These are phyloP conservation scores for Hemithea aestivaria DNA, from an alignment of 2,888 invertebrate species.

Conservation along the genomic window DNA sequence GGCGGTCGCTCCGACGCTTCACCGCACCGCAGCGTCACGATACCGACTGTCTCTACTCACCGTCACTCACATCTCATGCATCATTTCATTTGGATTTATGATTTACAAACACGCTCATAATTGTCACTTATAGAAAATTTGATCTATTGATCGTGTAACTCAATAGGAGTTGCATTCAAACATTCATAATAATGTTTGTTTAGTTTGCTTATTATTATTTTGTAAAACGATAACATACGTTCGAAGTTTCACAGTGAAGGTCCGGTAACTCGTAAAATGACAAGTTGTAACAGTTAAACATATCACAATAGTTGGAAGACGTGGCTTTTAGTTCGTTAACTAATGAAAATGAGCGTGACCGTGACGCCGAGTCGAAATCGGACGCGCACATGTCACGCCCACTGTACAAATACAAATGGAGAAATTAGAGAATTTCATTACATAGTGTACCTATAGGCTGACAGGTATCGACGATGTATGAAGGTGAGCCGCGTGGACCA, in stretches of 20 bases:
- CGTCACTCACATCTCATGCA: conserved; percentile 32
- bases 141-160: conserved; percentile 5
- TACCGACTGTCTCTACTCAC: conserved; percentile 20
- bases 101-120: conserved; percentile 14
- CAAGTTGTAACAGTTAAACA: conserved; percentile 27
- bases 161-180: neutral
- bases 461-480: conserved; percentile 32
- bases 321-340: conserved; percentile 48
- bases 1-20: conserved; percentile 27
- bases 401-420: conserved; percentile 25
- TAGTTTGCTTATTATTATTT: too few relatives aligned
- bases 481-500: too few relatives aligned
- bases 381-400: conserved; percentile 38
- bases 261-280: too few relatives aligned
- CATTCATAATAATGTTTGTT: too few relatives aligned
- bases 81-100: conserved; percentile 29
- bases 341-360: conserved; percentile 64
- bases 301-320: conserved; percentile 31
- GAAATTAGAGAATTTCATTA: conserved; percentile 24
- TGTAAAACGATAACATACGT: too few relatives aligned
- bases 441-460: conserved; percentile 16
- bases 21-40: too few relatives aligned
- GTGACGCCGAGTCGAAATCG: conserved; percentile 34
- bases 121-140: conserved; percentile 12
- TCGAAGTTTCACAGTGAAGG: too few relatives aligned